phyloP scores from a whole-genome alignment of 2,888 invertebrate species.

The Orthosia gothica region DNA sequence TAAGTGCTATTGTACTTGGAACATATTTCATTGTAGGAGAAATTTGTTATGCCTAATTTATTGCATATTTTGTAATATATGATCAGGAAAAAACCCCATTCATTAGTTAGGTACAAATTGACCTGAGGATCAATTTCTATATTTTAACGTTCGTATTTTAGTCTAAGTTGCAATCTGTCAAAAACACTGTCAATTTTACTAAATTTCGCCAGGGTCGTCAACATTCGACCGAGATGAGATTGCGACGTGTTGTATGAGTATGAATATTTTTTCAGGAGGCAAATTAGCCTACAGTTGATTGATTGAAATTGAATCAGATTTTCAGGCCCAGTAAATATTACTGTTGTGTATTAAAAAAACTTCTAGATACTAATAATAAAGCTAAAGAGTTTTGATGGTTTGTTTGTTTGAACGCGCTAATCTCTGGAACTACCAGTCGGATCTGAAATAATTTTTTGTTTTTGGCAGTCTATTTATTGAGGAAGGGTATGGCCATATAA shows the following conservation, averaged over 20 bases:
- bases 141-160: not conserved
- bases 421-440: too few species aligned
- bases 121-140: not conserved
- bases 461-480: too few species aligned
- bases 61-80: not conserved
- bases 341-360: too few species aligned
- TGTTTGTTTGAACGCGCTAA: too few species aligned
- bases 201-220: not conserved
- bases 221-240: not conserved
- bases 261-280: not conserved
- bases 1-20: not conserved
- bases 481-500: too few species aligned
- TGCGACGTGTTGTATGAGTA: too few species aligned
- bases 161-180: not conserved
- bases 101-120: not conserved
- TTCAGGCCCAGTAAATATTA: too few species aligned
- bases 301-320: too few species aligned
- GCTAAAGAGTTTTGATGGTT: too few species aligned
- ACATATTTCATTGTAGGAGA: not conserved
- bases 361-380: too few species aligned
- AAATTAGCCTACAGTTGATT: not conserved
- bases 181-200: not conserved
- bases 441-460: too few species aligned
- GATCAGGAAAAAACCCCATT: not conserved
- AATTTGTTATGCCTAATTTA: not conserved